Evolutionary conservation across 2,888 invertebrate genomes (phyloP).

Genomic region (Leucophenga montana): DNA sequence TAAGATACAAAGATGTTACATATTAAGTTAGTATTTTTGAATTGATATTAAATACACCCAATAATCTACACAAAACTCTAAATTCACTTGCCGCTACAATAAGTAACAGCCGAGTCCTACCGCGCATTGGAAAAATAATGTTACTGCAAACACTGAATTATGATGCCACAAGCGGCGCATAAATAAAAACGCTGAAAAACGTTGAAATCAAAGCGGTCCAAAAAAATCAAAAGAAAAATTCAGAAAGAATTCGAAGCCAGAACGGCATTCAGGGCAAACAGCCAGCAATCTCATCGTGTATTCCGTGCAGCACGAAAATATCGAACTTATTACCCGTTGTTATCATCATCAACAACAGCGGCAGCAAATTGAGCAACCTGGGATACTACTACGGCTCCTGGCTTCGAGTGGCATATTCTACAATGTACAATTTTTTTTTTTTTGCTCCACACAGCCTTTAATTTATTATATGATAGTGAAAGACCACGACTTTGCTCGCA

Average conservation of each 20-base stretch:
- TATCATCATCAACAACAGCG: conserved; percentile 23
- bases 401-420: no score
- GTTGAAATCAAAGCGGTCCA: background rate
- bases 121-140: conserved; percentile 48
- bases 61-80: no score
- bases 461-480: no score
- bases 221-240: background rate
- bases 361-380: conserved; percentile 15
- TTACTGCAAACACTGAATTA: conserved; percentile 60
- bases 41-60: no score
- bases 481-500: no score
- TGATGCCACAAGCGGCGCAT: conserved; percentile 66
- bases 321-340: conserved; percentile 44
- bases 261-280: background rate
- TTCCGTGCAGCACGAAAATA: conserved; percentile 33
- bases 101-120: background rate
- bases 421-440: no score
- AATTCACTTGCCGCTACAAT: no score
- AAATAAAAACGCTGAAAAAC: conserved; percentile 53
- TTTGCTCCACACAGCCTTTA: no score
- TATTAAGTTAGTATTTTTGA: no score
- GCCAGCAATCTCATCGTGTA: conserved; percentile 20
- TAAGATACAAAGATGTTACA: no score
- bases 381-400: no score
- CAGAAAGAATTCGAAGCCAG: conserved; percentile 3